Percentiles rank a stretch among this genome's conserved stretches.
These are phyloP conservation scores for Dromaius novaehollandiae DNA, from an alignment of 2,113 vertebrate species.

Conservation along the genomic window DNA sequence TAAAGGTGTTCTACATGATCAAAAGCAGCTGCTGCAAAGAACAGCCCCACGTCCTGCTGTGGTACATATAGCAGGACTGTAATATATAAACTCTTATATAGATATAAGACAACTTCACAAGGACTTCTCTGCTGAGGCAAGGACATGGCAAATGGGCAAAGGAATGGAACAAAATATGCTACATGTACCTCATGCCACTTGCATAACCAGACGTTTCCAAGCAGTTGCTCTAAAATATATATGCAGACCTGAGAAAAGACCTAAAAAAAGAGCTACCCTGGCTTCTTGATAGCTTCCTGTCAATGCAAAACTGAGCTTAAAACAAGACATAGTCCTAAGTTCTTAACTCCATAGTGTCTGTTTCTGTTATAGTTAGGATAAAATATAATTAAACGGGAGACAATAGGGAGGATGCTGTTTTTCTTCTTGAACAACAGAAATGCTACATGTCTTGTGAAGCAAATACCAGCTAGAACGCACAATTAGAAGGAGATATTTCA, in stretches of 20 bases:
- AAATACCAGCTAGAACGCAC: not conserved
- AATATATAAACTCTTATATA: too few species aligned
- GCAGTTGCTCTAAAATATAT: not conserved
- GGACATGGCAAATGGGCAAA: not conserved
- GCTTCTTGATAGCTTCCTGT: not conserved
- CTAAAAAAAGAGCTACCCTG: fast-evolving
- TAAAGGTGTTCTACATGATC: not conserved
- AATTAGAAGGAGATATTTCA: not conserved
- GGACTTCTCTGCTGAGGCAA: not conserved
- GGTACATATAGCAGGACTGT: not conserved
- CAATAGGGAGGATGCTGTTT: not conserved
- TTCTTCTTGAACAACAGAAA: not conserved
- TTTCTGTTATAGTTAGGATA: not conserved
- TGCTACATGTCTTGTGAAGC: not conserved
- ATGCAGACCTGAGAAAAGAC: not conserved
- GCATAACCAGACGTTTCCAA: not conserved
- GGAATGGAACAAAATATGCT: not conserved
- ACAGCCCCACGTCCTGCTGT: not conserved
- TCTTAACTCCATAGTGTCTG: not conserved
- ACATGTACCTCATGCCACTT: not conserved
- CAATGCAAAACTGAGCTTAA: not conserved
- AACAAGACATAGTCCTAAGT: not conserved
- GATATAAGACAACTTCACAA: not conserved
- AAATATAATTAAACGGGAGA: not conserved
- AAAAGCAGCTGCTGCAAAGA: not conserved